A percentile compares a stretch with the other conserved stretches of the same genome.
Evolutionary conservation across 2,113 vertebrate species (phyloP).

Genomic region (Brevimyrus niger): DNA sequence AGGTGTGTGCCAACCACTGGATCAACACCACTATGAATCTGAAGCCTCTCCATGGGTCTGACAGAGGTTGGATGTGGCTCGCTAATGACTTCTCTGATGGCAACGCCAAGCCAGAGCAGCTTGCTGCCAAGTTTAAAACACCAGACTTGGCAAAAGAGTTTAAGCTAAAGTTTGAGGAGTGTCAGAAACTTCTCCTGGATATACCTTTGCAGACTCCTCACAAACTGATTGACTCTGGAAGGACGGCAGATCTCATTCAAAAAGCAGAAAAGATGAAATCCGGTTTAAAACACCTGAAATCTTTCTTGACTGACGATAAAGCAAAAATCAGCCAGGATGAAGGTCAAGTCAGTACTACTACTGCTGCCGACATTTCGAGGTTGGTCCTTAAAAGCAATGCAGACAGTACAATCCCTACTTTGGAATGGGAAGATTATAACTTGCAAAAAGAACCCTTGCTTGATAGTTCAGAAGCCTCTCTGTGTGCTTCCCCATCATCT

Average conservation of each 20-base stretch:
- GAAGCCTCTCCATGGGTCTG: conserved; percentile 85
- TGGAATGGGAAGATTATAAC: conserved; percentile 92
- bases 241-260: conserved; percentile 87
- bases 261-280: conserved; percentile 98
- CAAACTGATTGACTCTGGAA: conserved; percentile 86
- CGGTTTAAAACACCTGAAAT: conserved; percentile 89
- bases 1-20: conserved; percentile 97
- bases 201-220: conserved; percentile 95
- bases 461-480: conserved; percentile 70
- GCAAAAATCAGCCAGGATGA: conserved; percentile 70
- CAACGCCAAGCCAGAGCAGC: conserved; percentile 77
- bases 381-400: conserved; percentile 56
- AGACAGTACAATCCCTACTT: conserved; percentile 71
- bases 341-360: conserved; percentile 29
- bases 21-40: conserved; percentile 97
- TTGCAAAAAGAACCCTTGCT: conserved; percentile 77
- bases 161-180: conserved; percentile 91
- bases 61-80: conserved; percentile 93
- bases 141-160: conserved; percentile 87
- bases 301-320: conserved; percentile 81
- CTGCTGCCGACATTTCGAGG: conserved; percentile 46
- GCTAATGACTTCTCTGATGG: conserved; percentile 93
- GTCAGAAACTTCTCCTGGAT: conserved; percentile 81
- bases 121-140: conserved; percentile 93
- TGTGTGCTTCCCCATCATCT: conserved; percentile 71